Conservation (phyloP, 2,888 invertebrate genomes). For the Torymus texanus region DNA sequence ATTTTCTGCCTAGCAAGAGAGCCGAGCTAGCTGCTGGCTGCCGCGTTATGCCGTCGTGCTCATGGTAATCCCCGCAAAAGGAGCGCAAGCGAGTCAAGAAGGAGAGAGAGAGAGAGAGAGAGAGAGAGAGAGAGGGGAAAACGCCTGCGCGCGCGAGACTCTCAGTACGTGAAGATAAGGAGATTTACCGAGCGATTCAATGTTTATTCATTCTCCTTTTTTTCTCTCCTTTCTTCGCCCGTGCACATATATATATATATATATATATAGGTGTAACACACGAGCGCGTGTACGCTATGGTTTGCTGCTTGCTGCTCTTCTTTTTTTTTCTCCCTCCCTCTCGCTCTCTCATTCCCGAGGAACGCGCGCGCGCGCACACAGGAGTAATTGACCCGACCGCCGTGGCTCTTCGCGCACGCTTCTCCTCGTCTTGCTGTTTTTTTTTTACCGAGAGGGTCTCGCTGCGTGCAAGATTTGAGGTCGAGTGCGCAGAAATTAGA, state of each 20-base stretch:
- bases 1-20: constrained; percentile 57
- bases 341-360: constrained; percentile 6
- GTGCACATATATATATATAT: constrained; percentile 21
- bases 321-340: not conserved
- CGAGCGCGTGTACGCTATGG: not conserved
- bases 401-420: constrained; percentile 2
- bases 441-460: constrained; percentile 9
- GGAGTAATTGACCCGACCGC: constrained; percentile 48
- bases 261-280: constrained; percentile 12
- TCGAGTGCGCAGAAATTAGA: constrained; percentile 54
- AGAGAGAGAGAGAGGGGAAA: constrained; percentile 31
- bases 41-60: constrained; percentile 65
- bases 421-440: constrained; percentile 1
- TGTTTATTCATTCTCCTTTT: constrained; percentile 54
- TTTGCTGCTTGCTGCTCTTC: not conserved
- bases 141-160: constrained; percentile 11
- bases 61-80: constrained; percentile 66
- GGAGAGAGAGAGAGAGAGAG: constrained; percentile 39
- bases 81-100: constrained; percentile 18
- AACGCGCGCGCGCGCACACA: not conserved
- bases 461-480: constrained; percentile 25
- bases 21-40: not conserved
- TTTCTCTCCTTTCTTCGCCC: constrained; percentile 10
- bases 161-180: constrained; percentile 50
- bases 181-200: constrained; percentile 57